Percentiles rank a stretch among this genome's conserved stretches.
Conservation (phyloP, 2,797 vertebrate species). For the Spinus olivaceus region DNA sequence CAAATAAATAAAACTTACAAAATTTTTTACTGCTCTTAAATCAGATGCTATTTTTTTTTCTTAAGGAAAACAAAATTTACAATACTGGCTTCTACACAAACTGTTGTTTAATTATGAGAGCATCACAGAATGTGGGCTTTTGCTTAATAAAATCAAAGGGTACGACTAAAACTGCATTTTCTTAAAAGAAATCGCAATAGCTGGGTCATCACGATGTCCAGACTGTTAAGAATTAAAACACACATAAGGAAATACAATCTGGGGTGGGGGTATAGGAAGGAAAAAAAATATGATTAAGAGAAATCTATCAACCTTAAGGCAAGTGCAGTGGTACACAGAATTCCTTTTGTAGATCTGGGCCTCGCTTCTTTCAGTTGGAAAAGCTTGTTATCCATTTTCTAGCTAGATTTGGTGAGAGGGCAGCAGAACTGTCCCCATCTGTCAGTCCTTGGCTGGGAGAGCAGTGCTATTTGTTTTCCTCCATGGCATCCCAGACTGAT, state of each 20-base stretch:
- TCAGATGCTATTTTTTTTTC: not conserved
- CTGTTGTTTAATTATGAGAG: conserved; percentile 19
- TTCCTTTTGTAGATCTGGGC: not conserved
- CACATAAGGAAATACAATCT: not conserved
- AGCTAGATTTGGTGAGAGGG: not conserved
- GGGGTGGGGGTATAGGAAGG: accelerated
- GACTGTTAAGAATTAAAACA: not conserved
- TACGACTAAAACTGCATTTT: not conserved
- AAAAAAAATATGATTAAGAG: not conserved
- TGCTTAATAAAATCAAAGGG: not conserved
- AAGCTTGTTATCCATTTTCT: not conserved
- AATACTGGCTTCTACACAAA: not conserved
- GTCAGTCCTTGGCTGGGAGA: conserved; percentile 43
- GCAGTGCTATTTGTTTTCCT: conserved; percentile 23
- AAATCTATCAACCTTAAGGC: not conserved
- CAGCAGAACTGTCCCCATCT: conserved; percentile 17
- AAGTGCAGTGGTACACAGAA: not conserved
- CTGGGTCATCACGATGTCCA: not conserved
- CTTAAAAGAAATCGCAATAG: not conserved
- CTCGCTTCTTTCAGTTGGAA: not conserved
- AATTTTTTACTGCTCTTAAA: conserved; percentile 19
- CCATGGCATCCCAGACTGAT: not conserved
- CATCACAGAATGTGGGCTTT: not conserved
- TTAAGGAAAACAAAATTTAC: conserved; percentile 2
- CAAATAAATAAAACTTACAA: conserved; percentile 54